Evolutionary conservation across 1,140 invertebrate species (phyloP).

Genomic region (Ips typographus): DNA sequence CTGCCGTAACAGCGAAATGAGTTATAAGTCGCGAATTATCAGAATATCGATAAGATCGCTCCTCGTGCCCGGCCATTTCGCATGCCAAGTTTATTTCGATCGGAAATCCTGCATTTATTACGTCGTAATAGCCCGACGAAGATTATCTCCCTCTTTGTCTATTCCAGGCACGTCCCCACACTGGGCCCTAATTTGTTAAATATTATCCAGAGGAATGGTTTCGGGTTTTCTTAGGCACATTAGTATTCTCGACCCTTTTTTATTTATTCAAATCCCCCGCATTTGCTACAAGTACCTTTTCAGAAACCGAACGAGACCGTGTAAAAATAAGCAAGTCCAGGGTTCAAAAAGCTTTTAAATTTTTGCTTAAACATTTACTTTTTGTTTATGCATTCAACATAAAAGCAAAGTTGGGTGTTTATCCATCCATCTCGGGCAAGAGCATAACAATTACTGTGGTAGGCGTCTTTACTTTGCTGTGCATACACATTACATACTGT

Average conservation of each 20-base stretch:
- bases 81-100: neutral
- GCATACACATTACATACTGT: neutral
- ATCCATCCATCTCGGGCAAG: neutral
- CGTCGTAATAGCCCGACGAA: neutral
- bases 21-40: neutral
- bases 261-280: neutral
- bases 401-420: neutral
- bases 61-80: neutral
- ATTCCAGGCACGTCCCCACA: neutral
- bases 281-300: neutral
- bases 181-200: neutral
- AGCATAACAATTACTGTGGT: slow-evolving; percentile 2
- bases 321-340: no score
- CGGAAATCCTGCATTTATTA: slow-evolving; percentile 1
- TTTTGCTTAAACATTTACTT: no score
- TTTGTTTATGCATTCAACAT: neutral
- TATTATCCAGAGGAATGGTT: neutral
- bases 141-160: neutral
- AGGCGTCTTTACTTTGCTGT: slow-evolving; percentile 2
- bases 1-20: neutral
- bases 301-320: neutral
- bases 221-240: neutral
- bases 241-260: neutral
- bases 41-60: slow-evolving; percentile 4
- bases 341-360: no score